A percentile compares a stretch with the other conserved stretches of the same genome.
phyloP scores from a whole-genome alignment of 2,113 vertebrate genomes.

The Bubo blakistoni region DNA sequence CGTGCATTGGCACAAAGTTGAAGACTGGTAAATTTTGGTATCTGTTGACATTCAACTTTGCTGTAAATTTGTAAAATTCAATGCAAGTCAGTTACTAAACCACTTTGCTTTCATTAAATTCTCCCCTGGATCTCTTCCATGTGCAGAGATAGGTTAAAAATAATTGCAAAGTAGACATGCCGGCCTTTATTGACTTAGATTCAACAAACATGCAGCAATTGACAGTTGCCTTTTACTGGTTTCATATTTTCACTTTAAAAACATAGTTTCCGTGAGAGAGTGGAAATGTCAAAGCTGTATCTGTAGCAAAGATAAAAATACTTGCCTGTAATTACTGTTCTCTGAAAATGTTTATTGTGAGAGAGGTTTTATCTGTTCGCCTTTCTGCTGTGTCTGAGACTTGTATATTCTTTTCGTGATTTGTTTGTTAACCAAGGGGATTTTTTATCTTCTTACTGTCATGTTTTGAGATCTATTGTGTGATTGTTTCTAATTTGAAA shows the following conservation, averaged over 20 bases:
- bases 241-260: conserved; percentile 1
- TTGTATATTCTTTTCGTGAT: background rate
- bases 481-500: background rate
- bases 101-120: background rate
- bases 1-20: background rate
- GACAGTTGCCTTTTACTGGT: background rate
- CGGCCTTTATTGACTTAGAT: background rate
- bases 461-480: background rate
- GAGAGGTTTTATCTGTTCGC: background rate
- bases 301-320: conserved; percentile 14
- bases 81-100: background rate
- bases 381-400: background rate
- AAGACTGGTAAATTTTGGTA: background rate
- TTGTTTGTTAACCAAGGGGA: background rate
- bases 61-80: background rate
- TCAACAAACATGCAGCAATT: background rate
- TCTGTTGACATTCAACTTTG: background rate
- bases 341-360: background rate
- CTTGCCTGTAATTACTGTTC: conserved; percentile 14
- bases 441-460: background rate
- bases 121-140: background rate
- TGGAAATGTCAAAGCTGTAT: conserved; percentile 14
- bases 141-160: background rate
- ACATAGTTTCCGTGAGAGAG: background rate
- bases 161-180: background rate